Conservation (phyloP, 1,140 invertebrate species). For the Trichonephila clavipes region DNA sequence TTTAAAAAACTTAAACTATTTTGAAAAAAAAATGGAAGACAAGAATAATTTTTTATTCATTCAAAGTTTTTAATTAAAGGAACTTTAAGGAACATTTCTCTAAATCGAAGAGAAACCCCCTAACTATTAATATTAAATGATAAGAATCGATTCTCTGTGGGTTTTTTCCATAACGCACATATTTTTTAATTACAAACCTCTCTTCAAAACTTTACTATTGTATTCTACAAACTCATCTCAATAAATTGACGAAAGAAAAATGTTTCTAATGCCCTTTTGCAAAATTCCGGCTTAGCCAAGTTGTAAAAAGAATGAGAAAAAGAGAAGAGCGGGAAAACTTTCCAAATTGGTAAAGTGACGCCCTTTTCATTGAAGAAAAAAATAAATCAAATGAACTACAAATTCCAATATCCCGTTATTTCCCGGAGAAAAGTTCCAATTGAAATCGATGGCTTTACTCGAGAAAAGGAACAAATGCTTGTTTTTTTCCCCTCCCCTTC, state of each 20-base stretch:
- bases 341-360: constrained; percentile 55
- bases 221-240: not conserved
- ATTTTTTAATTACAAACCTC: not conserved
- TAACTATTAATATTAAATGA: too few species aligned
- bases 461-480: constrained; percentile 53
- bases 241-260: constrained; percentile 24
- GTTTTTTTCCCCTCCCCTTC: constrained; percentile 1
- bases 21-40: too few species aligned
- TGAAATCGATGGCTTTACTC: constrained; percentile 54
- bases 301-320: not conserved
- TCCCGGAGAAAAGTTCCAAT: constrained; percentile 56
- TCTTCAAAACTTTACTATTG: not conserved
- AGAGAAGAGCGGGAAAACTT: not conserved
- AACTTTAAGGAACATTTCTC: too few species aligned
- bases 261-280: constrained; percentile 39
- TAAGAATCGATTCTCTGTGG: too few species aligned
- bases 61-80: too few species aligned
- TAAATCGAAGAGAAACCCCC: too few species aligned
- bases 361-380: constrained; percentile 46
- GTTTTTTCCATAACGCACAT: too few species aligned
- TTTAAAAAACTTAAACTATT: too few species aligned
- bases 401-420: constrained; percentile 66
- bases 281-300: constrained; percentile 3
- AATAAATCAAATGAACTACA: constrained; percentile 52
- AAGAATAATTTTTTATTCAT: too few species aligned